phyloP scores from a whole-genome alignment of 2,797 vertebrate genomes.

The Rhinophrynus dorsalis region DNA sequence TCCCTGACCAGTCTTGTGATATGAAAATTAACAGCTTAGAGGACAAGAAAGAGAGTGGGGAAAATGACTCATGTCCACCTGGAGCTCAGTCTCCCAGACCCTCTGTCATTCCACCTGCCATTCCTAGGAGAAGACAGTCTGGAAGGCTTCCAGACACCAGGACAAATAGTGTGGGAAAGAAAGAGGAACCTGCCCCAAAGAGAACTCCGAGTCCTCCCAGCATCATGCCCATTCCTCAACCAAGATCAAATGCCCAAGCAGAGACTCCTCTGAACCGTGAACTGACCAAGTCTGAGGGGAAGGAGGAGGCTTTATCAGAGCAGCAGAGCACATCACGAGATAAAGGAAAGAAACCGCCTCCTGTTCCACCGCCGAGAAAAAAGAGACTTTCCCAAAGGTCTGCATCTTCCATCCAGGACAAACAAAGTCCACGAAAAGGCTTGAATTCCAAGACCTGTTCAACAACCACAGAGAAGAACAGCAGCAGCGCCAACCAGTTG shows the following conservation, averaged over 20 bases:
- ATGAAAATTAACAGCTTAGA: constrained; percentile 48
- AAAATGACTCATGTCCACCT: constrained; percentile 2
- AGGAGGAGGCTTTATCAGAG: constrained; percentile 39
- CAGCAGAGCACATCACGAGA: constrained; percentile 41
- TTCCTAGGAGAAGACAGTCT: constrained; percentile 60
- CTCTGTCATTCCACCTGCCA: constrained; percentile 58
- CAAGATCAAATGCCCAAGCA: constrained; percentile 51
- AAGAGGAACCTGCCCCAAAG: constrained; percentile 46
- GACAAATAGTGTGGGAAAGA: background rate
- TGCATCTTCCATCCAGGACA: background rate
- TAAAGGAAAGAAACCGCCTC: constrained; percentile 54
- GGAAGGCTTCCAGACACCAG: constrained; percentile 60
- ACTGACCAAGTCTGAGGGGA: background rate
- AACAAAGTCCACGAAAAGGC: constrained; percentile 2
- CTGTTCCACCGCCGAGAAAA: constrained; percentile 85
- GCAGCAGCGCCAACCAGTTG: background rate
- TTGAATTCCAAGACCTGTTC: background rate
- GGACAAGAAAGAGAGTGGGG: constrained; percentile 52
- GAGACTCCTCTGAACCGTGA: background rate
- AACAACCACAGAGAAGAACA: background rate
- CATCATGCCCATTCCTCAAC: constrained; percentile 4
- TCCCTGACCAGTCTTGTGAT: constrained; percentile 52
- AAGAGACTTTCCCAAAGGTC: constrained; percentile 66
- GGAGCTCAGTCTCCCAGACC: constrained; percentile 40
- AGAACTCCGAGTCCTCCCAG: constrained; percentile 7